phyloP scores from a whole-genome alignment of 2,888 invertebrate genomes.

The Heterodera filipjevi region DNA sequence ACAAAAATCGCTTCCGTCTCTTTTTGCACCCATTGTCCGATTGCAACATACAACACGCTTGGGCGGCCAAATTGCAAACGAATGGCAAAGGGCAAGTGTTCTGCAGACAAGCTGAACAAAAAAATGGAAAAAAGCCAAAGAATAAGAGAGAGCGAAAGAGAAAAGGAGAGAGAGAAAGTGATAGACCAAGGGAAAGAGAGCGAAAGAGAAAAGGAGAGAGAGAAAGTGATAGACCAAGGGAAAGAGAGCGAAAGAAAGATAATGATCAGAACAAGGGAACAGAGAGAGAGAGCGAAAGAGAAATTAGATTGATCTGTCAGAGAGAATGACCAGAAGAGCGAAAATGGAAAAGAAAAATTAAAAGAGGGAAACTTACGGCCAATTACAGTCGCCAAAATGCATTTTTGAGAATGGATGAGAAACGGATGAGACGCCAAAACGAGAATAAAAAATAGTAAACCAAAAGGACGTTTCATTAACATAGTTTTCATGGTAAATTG shows the following conservation, averaged over 20 bases:
- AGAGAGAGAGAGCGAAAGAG: not conserved
- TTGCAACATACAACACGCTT: not conserved
- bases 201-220: too few species aligned
- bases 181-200: not conserved
- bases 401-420: not conserved
- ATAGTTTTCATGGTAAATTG: not conserved
- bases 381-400: not conserved
- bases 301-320: too few species aligned
- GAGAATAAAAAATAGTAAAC: not conserved
- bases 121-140: too few species aligned
- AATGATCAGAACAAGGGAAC: not conserved
- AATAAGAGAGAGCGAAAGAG: too few species aligned
- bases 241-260: not conserved
- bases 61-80: not conserved
- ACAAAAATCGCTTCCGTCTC: not conserved
- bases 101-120: not conserved
- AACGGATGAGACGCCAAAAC: not conserved
- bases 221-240: not conserved
- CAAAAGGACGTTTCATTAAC: not conserved
- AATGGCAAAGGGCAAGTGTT: not conserved
- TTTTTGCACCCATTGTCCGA: conserved; percentile 2
- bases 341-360: not conserved
- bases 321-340: not conserved
- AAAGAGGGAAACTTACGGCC: conserved; percentile 10
- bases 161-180: too few species aligned